Evolutionary conservation across 2,888 invertebrate genomes (phyloP).

Genomic region (Seira sanloemensis): DNA sequence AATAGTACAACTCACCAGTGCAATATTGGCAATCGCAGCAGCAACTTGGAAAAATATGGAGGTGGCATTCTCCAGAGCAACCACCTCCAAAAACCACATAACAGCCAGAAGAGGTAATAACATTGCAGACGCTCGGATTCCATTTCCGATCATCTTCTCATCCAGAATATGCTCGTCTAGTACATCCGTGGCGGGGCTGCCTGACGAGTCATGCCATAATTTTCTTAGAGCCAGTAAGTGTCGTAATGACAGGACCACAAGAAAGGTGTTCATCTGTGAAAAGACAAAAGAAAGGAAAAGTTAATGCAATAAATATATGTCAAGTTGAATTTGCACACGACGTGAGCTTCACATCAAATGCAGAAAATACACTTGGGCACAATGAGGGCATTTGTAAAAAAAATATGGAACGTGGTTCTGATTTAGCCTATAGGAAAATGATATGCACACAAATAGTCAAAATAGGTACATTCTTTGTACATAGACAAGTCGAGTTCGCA

Average conservation of each 20-base stretch:
- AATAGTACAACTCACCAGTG: conserved; percentile 74
- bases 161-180: conserved; percentile 72
- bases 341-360: too few relatives aligned
- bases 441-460: too few relatives aligned
- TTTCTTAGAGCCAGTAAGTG: conserved; percentile 72
- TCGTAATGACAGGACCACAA: conserved; percentile 75
- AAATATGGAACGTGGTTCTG: too few relatives aligned
- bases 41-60: conserved; percentile 75
- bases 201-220: conserved; percentile 73
- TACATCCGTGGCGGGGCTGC: conserved; percentile 66
- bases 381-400: too few relatives aligned
- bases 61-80: conserved; percentile 83
- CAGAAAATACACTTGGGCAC: too few relatives aligned
- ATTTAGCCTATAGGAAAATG: too few relatives aligned
- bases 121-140: conserved; percentile 80
- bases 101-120: conserved; percentile 84
- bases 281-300: background rate
- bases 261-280: conserved; percentile 75
- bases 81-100: conserved; percentile 85
- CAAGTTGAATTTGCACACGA: background rate
- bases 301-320: background rate
- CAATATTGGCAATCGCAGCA: conserved; percentile 75
- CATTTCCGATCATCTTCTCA: conserved; percentile 73
- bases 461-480: too few relatives aligned
- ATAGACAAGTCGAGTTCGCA: too few relatives aligned